Percentiles rank a stretch among this genome's conserved stretches.
Evolutionary conservation across 2,113 vertebrate species (phyloP).

Genomic region (Xiphophorus couchianus): DNA sequence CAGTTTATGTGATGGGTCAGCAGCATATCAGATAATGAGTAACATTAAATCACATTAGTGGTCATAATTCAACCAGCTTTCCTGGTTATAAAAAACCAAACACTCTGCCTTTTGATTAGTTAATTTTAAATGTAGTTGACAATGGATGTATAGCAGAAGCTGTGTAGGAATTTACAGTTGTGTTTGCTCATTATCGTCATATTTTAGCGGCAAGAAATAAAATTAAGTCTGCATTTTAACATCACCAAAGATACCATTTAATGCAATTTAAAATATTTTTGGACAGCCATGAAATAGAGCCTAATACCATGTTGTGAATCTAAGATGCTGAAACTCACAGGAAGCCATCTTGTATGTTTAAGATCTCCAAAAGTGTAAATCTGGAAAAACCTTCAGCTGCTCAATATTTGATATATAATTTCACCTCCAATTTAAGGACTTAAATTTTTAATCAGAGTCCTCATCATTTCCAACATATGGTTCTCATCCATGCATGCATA

Average conservation of each 20-base stretch:
- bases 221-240: no score
- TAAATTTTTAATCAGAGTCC: slow-evolving; percentile 65
- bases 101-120: no score
- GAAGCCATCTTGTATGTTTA: background rate
- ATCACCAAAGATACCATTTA: background rate
- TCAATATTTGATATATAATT: slow-evolving; percentile 61
- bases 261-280: background rate
- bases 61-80: background rate
- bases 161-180: background rate
- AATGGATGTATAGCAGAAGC: background rate
- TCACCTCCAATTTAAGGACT: slow-evolving; percentile 57
- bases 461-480: slow-evolving; percentile 64
- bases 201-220: background rate
- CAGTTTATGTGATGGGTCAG: background rate
- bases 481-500: slow-evolving; percentile 56
- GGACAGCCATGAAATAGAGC: background rate
- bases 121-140: background rate
- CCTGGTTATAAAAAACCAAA: background rate
- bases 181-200: background rate
- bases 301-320: background rate
- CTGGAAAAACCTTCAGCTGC: slow-evolving; percentile 37
- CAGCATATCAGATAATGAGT: background rate
- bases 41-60: background rate
- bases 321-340: background rate
- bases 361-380: slow-evolving; percentile 26